These are phyloP conservation scores for Polyergus mexicanus DNA, from an alignment of 1,140 invertebrate species.

Conservation along the genomic window DNA sequence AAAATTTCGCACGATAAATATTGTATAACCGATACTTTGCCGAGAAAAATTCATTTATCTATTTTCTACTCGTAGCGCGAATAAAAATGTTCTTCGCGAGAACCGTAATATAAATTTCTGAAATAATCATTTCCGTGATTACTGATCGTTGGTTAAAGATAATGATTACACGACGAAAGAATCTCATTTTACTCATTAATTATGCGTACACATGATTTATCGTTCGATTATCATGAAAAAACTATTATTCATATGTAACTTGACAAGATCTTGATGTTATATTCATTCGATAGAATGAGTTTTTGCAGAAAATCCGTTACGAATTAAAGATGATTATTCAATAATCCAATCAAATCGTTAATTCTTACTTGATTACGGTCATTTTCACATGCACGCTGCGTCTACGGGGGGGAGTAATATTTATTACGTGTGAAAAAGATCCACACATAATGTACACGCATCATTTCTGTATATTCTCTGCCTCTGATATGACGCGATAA, in stretches of 20 bases:
- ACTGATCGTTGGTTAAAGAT: background rate
- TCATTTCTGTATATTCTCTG: conserved; percentile 3
- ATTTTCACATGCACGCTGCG: background rate
- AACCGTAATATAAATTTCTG: background rate
- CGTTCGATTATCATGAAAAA: conserved; percentile 19
- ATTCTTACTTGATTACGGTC: conserved; percentile 10
- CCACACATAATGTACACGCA: background rate
- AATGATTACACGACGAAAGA: conserved; percentile 22
- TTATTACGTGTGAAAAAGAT: background rate
- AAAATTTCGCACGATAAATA: conserved; percentile 12
- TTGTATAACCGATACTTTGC: background rate
- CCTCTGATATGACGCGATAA: background rate
- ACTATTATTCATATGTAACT: conserved; percentile 8
- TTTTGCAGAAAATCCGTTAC: background rate
- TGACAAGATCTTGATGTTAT: conserved; percentile 19
- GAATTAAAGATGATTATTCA: conserved; percentile 19
- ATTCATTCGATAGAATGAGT: background rate
- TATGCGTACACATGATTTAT: conserved; percentile 30
- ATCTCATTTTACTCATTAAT: conserved; percentile 35
- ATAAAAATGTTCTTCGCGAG: background rate
- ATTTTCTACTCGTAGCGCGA: background rate
- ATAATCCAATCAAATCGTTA: background rate
- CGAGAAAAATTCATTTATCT: background rate
- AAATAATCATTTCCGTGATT: background rate
- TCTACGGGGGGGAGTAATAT: background rate